Evolutionary conservation across 2,797 vertebrate species (phyloP).

Genomic region (Novumbra hubbsi): DNA sequence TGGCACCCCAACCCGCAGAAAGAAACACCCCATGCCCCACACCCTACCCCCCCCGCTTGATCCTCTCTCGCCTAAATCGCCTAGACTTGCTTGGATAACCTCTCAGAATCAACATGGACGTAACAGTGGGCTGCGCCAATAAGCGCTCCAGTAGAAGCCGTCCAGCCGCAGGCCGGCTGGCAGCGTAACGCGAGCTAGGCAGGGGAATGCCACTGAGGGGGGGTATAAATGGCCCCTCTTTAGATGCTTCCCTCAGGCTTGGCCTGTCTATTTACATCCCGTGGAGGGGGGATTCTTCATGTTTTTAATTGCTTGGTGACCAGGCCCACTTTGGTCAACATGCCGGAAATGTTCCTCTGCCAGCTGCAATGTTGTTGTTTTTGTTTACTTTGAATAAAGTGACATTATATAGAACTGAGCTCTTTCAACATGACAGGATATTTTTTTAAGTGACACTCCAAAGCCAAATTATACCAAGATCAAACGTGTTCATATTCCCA

Average conservation of each 20-base stretch:
- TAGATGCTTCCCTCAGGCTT: constrained; percentile 37
- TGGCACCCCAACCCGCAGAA: too few species aligned
- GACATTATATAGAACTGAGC: background rate
- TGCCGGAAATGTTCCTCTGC: background rate
- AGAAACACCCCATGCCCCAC: constrained; percentile 33
- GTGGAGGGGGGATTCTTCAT: constrained; percentile 3
- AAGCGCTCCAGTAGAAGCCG: constrained; percentile 14
- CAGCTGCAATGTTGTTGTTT: background rate
- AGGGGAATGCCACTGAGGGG: constrained; percentile 54
- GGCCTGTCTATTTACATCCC: constrained; percentile 61
- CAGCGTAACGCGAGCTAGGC: constrained; percentile 44
- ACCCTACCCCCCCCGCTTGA: constrained; percentile 11
- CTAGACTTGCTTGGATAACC: background rate
- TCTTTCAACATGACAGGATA: background rate
- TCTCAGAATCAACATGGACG: background rate
- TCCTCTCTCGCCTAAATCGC: background rate
- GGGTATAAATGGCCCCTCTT: constrained; percentile 55
- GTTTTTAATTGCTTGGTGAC: constrained; percentile 16
- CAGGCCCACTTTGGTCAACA: background rate
- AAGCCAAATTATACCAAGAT: background rate
- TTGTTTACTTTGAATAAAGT: background rate
- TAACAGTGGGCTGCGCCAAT: background rate
- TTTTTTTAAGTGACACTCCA: background rate
- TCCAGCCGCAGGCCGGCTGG: background rate
- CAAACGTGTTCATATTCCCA: background rate